Percentiles rank a stretch among this genome's conserved stretches.
phyloP scores from a whole-genome alignment of 2,888 invertebrate species.

The Crossocerus cetratus region DNA sequence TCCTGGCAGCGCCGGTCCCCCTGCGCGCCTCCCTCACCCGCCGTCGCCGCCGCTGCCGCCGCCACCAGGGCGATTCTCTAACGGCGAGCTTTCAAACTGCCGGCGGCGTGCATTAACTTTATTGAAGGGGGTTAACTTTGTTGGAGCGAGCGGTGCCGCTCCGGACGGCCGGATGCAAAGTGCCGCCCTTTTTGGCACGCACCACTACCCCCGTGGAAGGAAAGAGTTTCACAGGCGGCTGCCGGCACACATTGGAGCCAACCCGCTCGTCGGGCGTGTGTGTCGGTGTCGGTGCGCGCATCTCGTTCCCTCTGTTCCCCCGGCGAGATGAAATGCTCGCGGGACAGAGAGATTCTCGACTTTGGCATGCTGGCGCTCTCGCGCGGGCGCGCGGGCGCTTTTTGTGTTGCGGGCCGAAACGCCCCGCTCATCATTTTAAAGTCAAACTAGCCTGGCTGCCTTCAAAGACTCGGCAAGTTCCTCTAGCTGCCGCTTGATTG shows the following conservation, averaged over 20 bases:
- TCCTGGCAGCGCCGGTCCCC: neutral
- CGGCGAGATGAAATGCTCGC: slow-evolving; percentile 8
- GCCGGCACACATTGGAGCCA: neutral
- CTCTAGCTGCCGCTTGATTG: too few relatives aligned
- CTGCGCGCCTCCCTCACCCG: slow-evolving; percentile 4
- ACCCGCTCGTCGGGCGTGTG: neutral
- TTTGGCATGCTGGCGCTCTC: too few relatives aligned
- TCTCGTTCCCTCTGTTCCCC: neutral
- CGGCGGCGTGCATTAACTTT: slow-evolving; percentile 52
- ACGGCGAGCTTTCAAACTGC: slow-evolving; percentile 40
- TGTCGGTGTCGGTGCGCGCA: neutral
- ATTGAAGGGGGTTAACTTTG: slow-evolving; percentile 55
- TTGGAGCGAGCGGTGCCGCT: slow-evolving; percentile 19
- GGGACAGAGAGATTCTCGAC: neutral
- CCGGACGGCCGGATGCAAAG: slow-evolving; percentile 33
- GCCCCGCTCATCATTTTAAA: slow-evolving; percentile 7
- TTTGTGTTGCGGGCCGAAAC: neutral
- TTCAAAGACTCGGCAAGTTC: neutral
- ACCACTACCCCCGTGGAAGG: slow-evolving; percentile 18
- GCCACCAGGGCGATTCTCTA: slow-evolving; percentile 18
- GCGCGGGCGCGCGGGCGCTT: neutral
- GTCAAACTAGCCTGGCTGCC: neutral
- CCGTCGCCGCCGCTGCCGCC: neutral
- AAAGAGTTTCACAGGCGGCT: neutral
- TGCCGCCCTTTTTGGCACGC: slow-evolving; percentile 41